Percentiles rank a stretch among this genome's conserved stretches.
Conservation (phyloP, 2,797 vertebrate genomes). For the Ceryle rudis region DNA sequence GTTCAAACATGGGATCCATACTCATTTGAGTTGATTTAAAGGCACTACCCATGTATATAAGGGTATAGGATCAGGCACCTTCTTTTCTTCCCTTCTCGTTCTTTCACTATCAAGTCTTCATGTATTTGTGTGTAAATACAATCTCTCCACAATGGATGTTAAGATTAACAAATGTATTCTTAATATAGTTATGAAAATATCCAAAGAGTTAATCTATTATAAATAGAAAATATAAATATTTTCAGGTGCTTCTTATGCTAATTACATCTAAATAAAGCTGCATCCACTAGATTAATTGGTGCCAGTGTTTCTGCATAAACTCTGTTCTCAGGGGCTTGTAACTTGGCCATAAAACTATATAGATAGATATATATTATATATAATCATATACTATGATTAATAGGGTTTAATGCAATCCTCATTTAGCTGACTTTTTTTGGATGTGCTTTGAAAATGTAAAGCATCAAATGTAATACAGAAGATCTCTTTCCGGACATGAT, state of each 20-base stretch:
- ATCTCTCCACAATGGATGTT: conserved; percentile 4
- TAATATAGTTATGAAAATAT: conserved; percentile 43
- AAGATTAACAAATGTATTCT: conserved; percentile 57
- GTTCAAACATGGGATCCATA: background rate
- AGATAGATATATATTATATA: conserved; percentile 29
- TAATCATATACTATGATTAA: background rate
- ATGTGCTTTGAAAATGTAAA: conserved; percentile 48
- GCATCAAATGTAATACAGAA: conserved; percentile 2
- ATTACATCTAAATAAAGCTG: conserved; percentile 21
- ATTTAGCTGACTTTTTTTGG: conserved; percentile 34
- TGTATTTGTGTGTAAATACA: conserved; percentile 55
- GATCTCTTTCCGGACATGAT: conserved; percentile 31
- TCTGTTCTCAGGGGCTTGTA: conserved; percentile 73
- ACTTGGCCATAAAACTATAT: conserved; percentile 48
- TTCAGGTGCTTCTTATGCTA: conserved; percentile 37
- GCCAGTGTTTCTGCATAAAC: conserved; percentile 63
- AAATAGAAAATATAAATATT: conserved; percentile 56
- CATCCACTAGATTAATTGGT: conserved; percentile 5
- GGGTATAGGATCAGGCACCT: conserved; percentile 16
- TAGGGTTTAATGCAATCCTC: conserved; percentile 58
- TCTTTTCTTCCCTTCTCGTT: background rate
- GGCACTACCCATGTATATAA: conserved; percentile 23
- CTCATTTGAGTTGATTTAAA: background rate
- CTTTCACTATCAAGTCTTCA: background rate
- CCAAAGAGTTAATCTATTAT: conserved; percentile 65